Base-by-base conservation (phyloP, 1,140 invertebrate genomes). In the Conopomorpha cramerella region DNA sequence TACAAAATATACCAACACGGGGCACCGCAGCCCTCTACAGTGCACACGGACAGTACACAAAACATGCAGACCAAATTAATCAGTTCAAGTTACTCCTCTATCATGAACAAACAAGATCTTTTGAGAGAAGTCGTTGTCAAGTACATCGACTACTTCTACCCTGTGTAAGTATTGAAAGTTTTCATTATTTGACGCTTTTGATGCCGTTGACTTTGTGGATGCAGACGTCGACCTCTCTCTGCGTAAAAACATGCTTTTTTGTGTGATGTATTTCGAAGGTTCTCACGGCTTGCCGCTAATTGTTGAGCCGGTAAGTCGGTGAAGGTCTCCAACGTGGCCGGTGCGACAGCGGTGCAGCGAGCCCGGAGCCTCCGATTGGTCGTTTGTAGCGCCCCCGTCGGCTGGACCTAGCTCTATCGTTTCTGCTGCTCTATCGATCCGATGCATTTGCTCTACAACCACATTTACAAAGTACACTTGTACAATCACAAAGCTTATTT, bases 91-190 rank as follows among this genome's bases (percentile, higher is more conserved):
- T 82, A 83, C 70, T 73, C 80, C 53, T 81, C 79, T 57, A 81
- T 83, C 57, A 81, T 82, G 67, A 82, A 80, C 55, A 82, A 83
- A 68, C 81, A 82, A 65, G 82, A 84, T 73, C 77, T 83, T 42
- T 78, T 84, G 27, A 73, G 82, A 46, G 82, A 84, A 64, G 81
- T 83, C 38, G 82, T 84, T 50, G 79, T 82, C 65, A 84, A 84
- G 54, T 84, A 84, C 64, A 82, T 84, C 45, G 82, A 84, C 71
- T 83, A 84, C 59, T 84, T 84, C 70, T 78, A 82, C 51, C 82
- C 82, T 46, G 79, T 83, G 82, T 84, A 48, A 84, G 82, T 84
- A 80, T 41, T 39, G 30, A 41, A 42, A 51, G 17, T 41, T 55
- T 48, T 51, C 32, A 41, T 41, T 30, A 16, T 15, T 36, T 30